phyloP scores from a whole-genome alignment of 2,888 invertebrate species.

The Halictus quadricinctus region DNA sequence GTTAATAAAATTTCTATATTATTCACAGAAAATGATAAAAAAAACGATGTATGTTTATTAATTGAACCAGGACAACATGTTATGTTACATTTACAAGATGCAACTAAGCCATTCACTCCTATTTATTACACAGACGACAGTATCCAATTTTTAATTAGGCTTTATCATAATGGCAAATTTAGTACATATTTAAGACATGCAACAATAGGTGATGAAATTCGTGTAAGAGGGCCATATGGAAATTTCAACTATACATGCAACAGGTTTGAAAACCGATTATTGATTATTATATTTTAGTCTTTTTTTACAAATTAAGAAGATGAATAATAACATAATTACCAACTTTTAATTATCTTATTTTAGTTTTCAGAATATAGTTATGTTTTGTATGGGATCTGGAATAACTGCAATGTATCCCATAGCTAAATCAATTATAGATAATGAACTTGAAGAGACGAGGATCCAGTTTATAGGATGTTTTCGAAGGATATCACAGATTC shows the following conservation, averaged over 20 bases:
- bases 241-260: constrained; percentile 76
- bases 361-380: constrained; percentile 76
- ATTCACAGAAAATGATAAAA: constrained; percentile 42
- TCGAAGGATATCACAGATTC: constrained; percentile 70
- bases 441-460: constrained; percentile 77
- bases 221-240: constrained; percentile 79
- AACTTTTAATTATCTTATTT: constrained; percentile 1
- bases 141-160: constrained; percentile 74
- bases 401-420: constrained; percentile 78
- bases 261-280: constrained; percentile 66
- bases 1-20: constrained; percentile 23
- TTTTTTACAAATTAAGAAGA: not conserved
- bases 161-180: constrained; percentile 74
- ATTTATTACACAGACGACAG: constrained; percentile 71
- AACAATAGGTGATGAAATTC: constrained; percentile 68
- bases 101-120: constrained; percentile 77
- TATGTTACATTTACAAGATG: constrained; percentile 67
- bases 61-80: constrained; percentile 77
- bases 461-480: constrained; percentile 75
- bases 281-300: not conserved
- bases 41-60: constrained; percentile 55
- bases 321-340: not conserved
- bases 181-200: constrained; percentile 69
- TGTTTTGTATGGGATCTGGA: constrained; percentile 79
- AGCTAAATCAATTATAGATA: constrained; percentile 72